A percentile compares a stretch with the other conserved stretches of the same genome.
Conservation (phyloP, 2,797 vertebrate genomes). For the Eulemur albifrons region DNA sequence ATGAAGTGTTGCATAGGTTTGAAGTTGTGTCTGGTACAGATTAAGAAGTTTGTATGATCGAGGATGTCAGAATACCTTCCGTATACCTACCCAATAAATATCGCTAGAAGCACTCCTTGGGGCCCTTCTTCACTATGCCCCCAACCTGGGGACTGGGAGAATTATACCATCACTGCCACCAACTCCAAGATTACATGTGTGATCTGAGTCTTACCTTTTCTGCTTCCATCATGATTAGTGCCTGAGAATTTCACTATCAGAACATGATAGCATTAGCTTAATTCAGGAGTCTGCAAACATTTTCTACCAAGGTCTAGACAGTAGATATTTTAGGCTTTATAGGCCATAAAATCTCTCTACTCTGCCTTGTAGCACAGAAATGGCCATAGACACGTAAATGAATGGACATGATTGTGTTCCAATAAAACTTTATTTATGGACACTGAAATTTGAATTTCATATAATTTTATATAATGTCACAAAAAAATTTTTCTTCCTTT, state of each 20-base stretch:
- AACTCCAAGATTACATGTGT: not conserved
- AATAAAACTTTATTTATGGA: constrained; percentile 26
- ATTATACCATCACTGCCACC: not conserved
- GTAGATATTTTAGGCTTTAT: not conserved
- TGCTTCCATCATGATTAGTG: not conserved
- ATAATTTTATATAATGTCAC: constrained; percentile 35
- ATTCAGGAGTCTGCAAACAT: not conserved
- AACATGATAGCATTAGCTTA: not conserved
- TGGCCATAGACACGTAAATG: not conserved
- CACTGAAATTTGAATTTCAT: constrained; percentile 35
- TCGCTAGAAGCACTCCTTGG: not conserved
- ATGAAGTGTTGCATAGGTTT: constrained; percentile 56
- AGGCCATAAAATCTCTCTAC: not conserved
- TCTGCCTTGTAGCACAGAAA: not conserved
- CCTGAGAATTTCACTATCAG: not conserved
- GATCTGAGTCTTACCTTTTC: not conserved
- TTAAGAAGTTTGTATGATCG: not conserved
- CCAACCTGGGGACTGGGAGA: not conserved
- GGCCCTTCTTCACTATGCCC: not conserved
- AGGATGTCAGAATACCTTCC: not conserved
- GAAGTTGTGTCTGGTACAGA: not conserved
- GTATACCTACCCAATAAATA: not conserved
- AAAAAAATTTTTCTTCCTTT: constrained; percentile 46
- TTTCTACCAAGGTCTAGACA: not conserved
- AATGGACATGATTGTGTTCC: not conserved